Evolutionary conservation across 2,797 vertebrate species (phyloP).

Genomic region (Trematomus bernacchii): DNA sequence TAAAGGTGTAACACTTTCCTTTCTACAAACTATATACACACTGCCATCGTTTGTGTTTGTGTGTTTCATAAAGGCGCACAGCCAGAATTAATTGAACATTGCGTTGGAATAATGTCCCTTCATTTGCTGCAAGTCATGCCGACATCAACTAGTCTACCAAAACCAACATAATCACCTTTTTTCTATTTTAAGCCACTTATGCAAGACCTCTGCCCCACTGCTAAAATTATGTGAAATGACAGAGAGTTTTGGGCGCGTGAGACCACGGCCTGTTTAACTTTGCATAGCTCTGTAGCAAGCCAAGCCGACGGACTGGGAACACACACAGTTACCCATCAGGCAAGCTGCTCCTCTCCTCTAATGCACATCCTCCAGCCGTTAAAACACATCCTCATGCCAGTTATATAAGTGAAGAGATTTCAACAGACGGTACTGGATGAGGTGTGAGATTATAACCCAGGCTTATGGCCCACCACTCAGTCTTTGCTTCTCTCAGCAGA

Average conservation of each 20-base stretch:
- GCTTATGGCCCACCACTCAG: constrained; percentile 49
- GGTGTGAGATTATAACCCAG: constrained; percentile 69
- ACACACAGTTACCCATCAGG: constrained; percentile 28
- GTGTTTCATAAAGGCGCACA: constrained; percentile 3
- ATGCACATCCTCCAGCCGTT: constrained; percentile 49
- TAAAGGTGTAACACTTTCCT: constrained; percentile 2
- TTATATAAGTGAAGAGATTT: constrained; percentile 72
- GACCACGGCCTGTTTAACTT: constrained; percentile 70
- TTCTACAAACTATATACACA: not conserved
- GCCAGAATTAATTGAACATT: constrained; percentile 18
- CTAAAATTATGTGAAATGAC: constrained; percentile 67
- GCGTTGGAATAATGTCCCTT: constrained; percentile 10
- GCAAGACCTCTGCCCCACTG: constrained; percentile 45
- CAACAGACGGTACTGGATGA: constrained; percentile 56
- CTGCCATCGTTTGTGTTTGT: not conserved
- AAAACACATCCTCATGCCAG: constrained; percentile 50
- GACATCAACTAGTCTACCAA: constrained; percentile 6
- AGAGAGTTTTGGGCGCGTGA: constrained; percentile 50
- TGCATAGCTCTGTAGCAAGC: constrained; percentile 48
- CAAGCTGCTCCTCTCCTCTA: constrained; percentile 16
- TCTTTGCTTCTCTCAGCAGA: constrained; percentile 37
- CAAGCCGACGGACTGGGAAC: constrained; percentile 56
- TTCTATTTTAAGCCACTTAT: constrained; percentile 60
- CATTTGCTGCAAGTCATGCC: constrained; percentile 27
- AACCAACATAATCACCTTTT: constrained; percentile 48